Evolutionary conservation across 2,888 invertebrate species (phyloP), one percentile per base, ranked within the genome.

Genomic region (Microplitis deprimator): DNA sequence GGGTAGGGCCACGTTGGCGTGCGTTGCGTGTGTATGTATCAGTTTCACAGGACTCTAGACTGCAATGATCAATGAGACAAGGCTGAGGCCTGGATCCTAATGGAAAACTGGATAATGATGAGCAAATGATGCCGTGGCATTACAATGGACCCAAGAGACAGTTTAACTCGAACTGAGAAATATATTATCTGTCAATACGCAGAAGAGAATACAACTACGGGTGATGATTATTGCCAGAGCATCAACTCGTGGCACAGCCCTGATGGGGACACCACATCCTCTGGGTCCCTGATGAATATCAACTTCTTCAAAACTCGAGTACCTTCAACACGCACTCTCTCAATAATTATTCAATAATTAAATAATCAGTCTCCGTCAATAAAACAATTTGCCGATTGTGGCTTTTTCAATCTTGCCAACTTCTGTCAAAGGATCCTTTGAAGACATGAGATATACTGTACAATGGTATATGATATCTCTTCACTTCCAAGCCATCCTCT

Each of bases 11-110:
- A 85, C 87, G 84, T 89, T 88, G 87, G 89, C 89, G 88, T 88
- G 87, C 87, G 89, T 86, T 89, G 89, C 89, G 89, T 89, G 89
- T 89, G 89, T 89, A 90, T 90, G 84, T 89, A 87, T 90, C 89
- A 90, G 89, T 90, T 90, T 90, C 89, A 89, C 89, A 90, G 89
- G 89, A 88, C 84, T 84, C 81, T 84, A 83, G 84, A 85, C 81
- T 83, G 80, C 84, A 82, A 50, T 50, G 8, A 8, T 50, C 50
- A 13, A 50, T 50, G 84, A 85, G 87, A 85, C 84, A 84, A 84
- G 84, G 84, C 84, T 84, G 88, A 84, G 78, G 81, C 77, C 79
- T 80, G 74, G 84, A 83, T 81, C 79, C 68, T 40, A 82, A 82
- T 50, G 50, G 50, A 50, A 83, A 83, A 82, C 50, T 13, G 50